phyloP scores from a whole-genome alignment of 2,113 vertebrate genomes.

The Sander vitreus region DNA sequence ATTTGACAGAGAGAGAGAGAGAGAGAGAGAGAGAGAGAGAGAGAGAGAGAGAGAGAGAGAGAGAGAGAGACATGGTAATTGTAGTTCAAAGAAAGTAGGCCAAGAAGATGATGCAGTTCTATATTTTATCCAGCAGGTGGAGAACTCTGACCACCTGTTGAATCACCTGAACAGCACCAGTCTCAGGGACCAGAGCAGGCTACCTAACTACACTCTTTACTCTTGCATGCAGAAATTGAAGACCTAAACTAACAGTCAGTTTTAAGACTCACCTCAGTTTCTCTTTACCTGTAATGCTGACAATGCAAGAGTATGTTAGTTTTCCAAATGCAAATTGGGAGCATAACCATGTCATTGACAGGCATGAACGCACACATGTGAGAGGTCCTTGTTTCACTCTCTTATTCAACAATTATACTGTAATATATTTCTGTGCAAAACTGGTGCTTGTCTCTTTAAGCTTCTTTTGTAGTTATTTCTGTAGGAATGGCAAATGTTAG shows the following conservation, averaged over 20 bases:
- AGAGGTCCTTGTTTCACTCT: background rate
- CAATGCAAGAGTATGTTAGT: background rate
- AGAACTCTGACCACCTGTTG: slow-evolving; percentile 67
- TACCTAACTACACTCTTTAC: background rate
- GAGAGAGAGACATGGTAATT: background rate
- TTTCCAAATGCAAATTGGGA: background rate
- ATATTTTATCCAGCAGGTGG: slow-evolving; percentile 66
- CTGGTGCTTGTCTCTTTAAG: background rate
- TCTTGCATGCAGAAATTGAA: background rate
- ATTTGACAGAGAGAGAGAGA: no score
- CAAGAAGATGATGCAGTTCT: slow-evolving; percentile 32
- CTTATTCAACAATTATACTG: background rate
- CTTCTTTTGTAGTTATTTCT: slow-evolving; percentile 7
- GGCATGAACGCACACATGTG: background rate
- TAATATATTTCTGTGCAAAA: background rate
- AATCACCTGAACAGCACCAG: background rate
- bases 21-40: no score
- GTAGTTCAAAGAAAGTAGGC: background rate
- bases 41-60: no score
- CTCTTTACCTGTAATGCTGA: background rate
- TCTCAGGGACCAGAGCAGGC: background rate
- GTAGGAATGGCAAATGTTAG: background rate
- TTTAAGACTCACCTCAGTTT: background rate
- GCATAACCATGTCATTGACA: background rate
- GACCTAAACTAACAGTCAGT: background rate